phyloP scores from a whole-genome alignment of 2,888 invertebrate species.

The Dugesia japonica region DNA sequence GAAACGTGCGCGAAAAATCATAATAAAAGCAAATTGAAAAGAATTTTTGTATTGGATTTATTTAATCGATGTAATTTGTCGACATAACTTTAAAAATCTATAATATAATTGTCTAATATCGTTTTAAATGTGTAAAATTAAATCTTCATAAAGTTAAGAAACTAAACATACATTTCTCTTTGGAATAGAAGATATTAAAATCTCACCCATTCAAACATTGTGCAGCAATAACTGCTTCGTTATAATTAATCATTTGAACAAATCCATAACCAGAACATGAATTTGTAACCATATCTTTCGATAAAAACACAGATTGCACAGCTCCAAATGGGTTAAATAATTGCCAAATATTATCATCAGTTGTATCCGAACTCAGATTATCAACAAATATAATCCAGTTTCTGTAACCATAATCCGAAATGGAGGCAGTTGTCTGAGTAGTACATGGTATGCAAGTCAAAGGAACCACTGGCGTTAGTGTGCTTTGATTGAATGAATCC shows the following conservation, averaged over 20 bases:
- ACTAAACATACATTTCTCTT: too few relatives aligned
- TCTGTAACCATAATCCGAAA: conserved; percentile 47
- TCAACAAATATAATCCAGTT: conserved; percentile 84
- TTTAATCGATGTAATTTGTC: too few relatives aligned
- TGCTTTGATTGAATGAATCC: not conserved
- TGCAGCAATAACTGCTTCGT: conserved; percentile 84
- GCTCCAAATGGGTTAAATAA: conserved; percentile 90
- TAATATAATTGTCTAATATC: too few relatives aligned
- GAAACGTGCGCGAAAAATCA: too few relatives aligned
- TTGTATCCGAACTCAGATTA: conserved; percentile 75
- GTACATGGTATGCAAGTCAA: not conserved
- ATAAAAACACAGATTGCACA: conserved; percentile 87
- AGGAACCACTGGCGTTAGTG: not conserved
- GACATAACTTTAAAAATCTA: too few relatives aligned
- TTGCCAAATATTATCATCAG: conserved; percentile 78
- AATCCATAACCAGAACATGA: conserved; percentile 96
- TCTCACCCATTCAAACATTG: conserved; percentile 83
- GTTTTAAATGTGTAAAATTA: too few relatives aligned
- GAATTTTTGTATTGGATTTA: too few relatives aligned
- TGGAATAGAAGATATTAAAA: too few relatives aligned
- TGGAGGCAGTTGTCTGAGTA: not conserved
- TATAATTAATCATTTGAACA: conserved; percentile 93
- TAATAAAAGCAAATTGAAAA: too few relatives aligned
- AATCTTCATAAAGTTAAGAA: too few relatives aligned
- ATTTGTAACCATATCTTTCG: conserved; percentile 79